Conservation (phyloP, 2,113 vertebrate species). For the Lepisosteus oculatus region DNA sequence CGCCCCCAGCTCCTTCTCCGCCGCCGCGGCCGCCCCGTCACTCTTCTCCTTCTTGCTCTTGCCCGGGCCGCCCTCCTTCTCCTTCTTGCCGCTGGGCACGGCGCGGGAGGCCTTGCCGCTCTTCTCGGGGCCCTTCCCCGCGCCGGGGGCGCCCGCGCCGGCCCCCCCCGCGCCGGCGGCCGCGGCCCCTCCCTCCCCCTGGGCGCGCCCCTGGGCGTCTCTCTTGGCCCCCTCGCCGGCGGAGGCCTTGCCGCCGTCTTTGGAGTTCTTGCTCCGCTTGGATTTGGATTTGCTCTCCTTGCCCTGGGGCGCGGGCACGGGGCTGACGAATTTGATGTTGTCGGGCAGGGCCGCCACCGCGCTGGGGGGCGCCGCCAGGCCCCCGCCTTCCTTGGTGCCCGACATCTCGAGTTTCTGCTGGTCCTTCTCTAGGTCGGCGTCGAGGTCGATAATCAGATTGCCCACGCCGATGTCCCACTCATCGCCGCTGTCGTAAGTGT, state of each 20-base stretch:
- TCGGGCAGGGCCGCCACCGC: conserved; percentile 93
- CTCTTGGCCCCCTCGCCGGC: conserved; percentile 88
- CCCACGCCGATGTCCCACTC: conserved; percentile 99
- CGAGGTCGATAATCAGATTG: conserved; percentile 99
- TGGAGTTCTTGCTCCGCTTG: conserved; percentile 96
- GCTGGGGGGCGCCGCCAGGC: conserved; percentile 81
- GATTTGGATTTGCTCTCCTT: conserved; percentile 99
- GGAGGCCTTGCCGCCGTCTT: conserved; percentile 89
- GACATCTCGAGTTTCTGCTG: conserved; percentile 98
- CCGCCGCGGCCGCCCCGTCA: conserved; percentile 72
- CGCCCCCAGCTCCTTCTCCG: conserved; percentile 82
- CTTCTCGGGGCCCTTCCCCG: conserved; percentile 85
- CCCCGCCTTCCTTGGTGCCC: conserved; percentile 91
- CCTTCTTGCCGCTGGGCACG: conserved; percentile 86
- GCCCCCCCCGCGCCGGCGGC: conserved; percentile 60
- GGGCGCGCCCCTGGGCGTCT: conserved; percentile 82
- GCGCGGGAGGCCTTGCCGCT: conserved; percentile 82
- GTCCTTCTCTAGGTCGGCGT: conserved; percentile 99
- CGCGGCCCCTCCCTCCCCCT: conserved; percentile 73
- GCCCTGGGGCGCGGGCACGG: conserved; percentile 90
- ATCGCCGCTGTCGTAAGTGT: conserved; percentile 99
- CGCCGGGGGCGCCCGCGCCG: conserved; percentile 59
- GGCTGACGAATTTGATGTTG: conserved; percentile 97
- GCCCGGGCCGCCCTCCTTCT: conserved; percentile 84
- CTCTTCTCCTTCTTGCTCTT: conserved; percentile 96